Conservation (phyloP, 1,140 invertebrate species). For the Neuroterus valhalla region DNA sequence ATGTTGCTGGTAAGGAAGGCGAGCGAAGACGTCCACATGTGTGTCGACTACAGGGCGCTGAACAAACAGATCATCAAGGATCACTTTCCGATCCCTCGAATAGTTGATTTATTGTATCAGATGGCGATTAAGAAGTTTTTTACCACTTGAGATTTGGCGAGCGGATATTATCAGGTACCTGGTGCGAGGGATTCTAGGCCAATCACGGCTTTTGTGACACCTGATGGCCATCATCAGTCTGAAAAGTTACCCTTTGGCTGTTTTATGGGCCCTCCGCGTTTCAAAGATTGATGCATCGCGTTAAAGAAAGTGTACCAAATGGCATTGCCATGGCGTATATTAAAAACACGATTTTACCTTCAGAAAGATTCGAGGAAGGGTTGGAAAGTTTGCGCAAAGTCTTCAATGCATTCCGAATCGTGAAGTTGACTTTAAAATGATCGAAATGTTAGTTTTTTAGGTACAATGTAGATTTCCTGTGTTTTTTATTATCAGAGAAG, state of each 20-base stretch:
- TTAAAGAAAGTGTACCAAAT: slow-evolving; percentile 41
- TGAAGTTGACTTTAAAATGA: not conserved
- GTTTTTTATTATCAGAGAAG: no score
- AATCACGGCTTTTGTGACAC: slow-evolving; percentile 40
- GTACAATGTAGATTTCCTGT: no score
- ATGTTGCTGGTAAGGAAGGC: slow-evolving; percentile 60
- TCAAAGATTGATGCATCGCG: slow-evolving; percentile 47
- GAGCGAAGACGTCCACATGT: slow-evolving; percentile 56
- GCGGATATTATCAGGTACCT: slow-evolving; percentile 74
- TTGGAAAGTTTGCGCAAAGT: slow-evolving; percentile 15
- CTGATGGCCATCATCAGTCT: slow-evolving; percentile 42
- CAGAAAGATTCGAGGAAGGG: slow-evolving; percentile 40
- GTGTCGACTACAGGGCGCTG: slow-evolving; percentile 63
- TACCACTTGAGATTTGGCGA: no score
- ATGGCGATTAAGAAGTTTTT: not conserved
- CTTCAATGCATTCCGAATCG: not conserved
- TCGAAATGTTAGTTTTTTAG: no score
- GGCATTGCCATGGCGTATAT: slow-evolving; percentile 48
- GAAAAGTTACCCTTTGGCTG: slow-evolving; percentile 37
- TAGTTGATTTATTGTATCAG: not conserved
- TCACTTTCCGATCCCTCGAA: no score
- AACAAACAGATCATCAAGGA: slow-evolving; percentile 42
- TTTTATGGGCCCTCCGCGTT: slow-evolving; percentile 33
- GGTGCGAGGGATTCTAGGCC: slow-evolving; percentile 34
- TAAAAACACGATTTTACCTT: slow-evolving; percentile 49